Base-by-base conservation (phyloP, 1,140 invertebrate species). In the Heterodera carotae region DNA sequence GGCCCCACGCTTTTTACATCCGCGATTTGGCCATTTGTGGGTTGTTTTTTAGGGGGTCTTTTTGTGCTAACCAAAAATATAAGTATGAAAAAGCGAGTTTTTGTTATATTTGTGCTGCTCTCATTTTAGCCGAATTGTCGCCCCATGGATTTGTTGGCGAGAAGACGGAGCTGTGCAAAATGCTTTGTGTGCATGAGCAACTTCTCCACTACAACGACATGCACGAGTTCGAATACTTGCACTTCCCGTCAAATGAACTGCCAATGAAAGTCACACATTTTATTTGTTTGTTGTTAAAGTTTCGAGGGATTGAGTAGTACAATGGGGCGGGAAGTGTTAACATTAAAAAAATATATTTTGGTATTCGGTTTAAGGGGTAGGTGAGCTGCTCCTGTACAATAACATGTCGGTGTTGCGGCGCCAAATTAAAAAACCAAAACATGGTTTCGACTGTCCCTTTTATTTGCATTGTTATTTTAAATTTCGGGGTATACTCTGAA, bases 191-290 rank as follows among this genome's bases (percentile, higher is more conserved):
- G 22, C n/a, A 82, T 36, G 29, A 43, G 10, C 48, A 60, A 3
- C 31, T 82, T 6, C 36, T 62, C 39, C 27, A 76, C 10, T 74
- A 74, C 39, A 83, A 67, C 15, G 25, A 6, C 10, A 31, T 71
- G 6, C 83, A 85, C 76, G 69, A 83, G 76, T 83, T 85, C 60
- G 69, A 84, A 48, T 31, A 74, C 60, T 60, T 84, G 15, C 66
- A 69, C 43, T 83, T 83, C 43, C 68, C 72, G 25, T 34, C 39
- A 43, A 12, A 79, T 33, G 33, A 48, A 7, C 36, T 83, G 33
- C 82, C 82, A 0, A 80, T 84, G 80, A 85, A 71, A 27, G 82
- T 83, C 25, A 4, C 34, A 36, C 39, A 70, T 1, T 27, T 62
- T 31, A 0, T 18, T 31, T 62, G 8, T n/a, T 18, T 22, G 22